These are phyloP conservation scores for Brachionus manjavacas DNA, from an alignment of 1,140 invertebrate species.

Conservation along the genomic window DNA sequence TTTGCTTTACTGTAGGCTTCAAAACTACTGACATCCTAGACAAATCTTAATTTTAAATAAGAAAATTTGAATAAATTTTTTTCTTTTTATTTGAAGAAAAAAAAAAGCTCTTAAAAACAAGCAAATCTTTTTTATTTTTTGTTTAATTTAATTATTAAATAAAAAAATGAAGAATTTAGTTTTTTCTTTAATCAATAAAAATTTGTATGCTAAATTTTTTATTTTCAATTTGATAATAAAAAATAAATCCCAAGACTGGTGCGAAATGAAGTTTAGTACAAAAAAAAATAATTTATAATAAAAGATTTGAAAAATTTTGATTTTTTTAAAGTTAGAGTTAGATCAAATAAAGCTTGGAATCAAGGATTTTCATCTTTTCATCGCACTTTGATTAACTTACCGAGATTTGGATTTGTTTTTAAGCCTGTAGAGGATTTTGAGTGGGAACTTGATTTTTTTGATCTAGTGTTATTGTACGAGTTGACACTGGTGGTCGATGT, in stretches of 20 bases:
- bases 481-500: background rate
- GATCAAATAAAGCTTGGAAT: too few relatives aligned
- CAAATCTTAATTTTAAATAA: background rate
- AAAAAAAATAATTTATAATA: too few relatives aligned
- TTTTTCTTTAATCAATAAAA: too few relatives aligned
- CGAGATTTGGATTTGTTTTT: background rate
- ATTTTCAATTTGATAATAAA: too few relatives aligned
- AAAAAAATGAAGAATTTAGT: too few relatives aligned
- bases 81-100: background rate
- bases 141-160: too few relatives aligned
- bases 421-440: background rate
- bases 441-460: background rate
- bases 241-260: too few relatives aligned
- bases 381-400: background rate
- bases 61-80: background rate
- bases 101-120: background rate
- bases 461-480: background rate
- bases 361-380: too few relatives aligned
- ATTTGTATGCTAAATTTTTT: too few relatives aligned
- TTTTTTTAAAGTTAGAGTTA: too few relatives aligned
- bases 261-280: too few relatives aligned
- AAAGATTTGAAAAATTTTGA: too few relatives aligned
- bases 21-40: slow-evolving; percentile 10
- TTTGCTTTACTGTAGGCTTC: slow-evolving; percentile 27
- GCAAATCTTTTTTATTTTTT: background rate